Percentiles rank a stretch among this genome's conserved stretches.
Evolutionary conservation across 2,113 vertebrate genomes (phyloP).

Genomic region (Cochlearius cochlearius): DNA sequence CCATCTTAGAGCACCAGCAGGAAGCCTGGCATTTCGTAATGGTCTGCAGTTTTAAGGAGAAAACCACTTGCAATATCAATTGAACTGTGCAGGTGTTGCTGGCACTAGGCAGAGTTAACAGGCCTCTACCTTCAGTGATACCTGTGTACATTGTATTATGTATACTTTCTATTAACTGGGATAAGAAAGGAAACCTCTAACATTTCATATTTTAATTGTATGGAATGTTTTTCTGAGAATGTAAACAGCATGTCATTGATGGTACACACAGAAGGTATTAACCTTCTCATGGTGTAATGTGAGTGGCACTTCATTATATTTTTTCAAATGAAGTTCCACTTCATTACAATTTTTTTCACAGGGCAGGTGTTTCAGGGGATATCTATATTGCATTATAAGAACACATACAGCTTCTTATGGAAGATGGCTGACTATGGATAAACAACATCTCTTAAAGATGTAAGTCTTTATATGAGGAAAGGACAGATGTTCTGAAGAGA

Average conservation of each 20-base stretch:
- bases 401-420: background rate
- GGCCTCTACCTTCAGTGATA: background rate
- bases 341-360: background rate
- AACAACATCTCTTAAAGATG: background rate
- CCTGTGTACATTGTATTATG: background rate
- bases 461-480: background rate
- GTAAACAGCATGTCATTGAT: background rate
- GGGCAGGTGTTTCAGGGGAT: background rate
- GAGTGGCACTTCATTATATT: background rate
- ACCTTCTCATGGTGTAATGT: background rate
- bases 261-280: background rate
- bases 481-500: background rate
- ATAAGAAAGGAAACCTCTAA: background rate
- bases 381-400: background rate
- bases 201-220: background rate
- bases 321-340: background rate
- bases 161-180: background rate
- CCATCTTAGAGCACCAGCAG: background rate
- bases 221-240: background rate
- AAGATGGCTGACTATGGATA: background rate
- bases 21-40: conserved; percentile 1
- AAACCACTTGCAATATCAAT: background rate
- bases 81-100: background rate
- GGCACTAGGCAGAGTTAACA: background rate
- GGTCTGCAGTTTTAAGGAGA: background rate